phyloP scores from a whole-genome alignment of 2,888 invertebrate genomes.

The Drosophila recens region DNA sequence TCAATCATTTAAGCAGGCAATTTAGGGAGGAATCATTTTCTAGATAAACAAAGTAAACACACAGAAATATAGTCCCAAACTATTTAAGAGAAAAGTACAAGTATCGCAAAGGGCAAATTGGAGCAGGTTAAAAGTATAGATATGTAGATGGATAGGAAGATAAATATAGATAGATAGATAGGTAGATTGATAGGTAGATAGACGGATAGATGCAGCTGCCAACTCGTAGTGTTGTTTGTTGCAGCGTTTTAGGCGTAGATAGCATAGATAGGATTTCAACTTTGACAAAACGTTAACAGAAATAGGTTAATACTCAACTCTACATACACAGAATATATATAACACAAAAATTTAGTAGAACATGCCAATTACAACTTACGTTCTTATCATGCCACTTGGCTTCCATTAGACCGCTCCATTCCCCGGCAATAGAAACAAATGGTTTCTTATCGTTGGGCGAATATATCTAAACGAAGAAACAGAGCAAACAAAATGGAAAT shows the following conservation, averaged over 20 bases:
- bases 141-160: constrained; percentile 31
- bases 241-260: constrained; percentile 53
- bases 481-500: background rate
- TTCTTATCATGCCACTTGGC: constrained; percentile 92
- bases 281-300: constrained; percentile 43
- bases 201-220: constrained; percentile 59
- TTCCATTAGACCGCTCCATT: constrained; percentile 99
- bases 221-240: constrained; percentile 60
- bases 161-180: constrained; percentile 28
- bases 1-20: constrained; percentile 15
- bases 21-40: constrained; percentile 80
- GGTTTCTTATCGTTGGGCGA: constrained; percentile 95
- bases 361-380: constrained; percentile 72
- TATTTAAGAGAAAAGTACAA: constrained; percentile 85
- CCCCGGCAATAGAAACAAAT: constrained; percentile 94
- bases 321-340: constrained; percentile 41
- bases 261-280: constrained; percentile 37
- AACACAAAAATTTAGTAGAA: constrained; percentile 4
- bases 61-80: constrained; percentile 79
- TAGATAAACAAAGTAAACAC: constrained; percentile 84
- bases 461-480: constrained; percentile 79
- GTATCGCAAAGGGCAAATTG: constrained; percentile 75
- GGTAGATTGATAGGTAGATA: constrained; percentile 20
- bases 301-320: constrained; percentile 49
- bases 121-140: constrained; percentile 39